phyloP scores from a whole-genome alignment of 2,888 invertebrate species.

The Cataglyphis cursor region DNA sequence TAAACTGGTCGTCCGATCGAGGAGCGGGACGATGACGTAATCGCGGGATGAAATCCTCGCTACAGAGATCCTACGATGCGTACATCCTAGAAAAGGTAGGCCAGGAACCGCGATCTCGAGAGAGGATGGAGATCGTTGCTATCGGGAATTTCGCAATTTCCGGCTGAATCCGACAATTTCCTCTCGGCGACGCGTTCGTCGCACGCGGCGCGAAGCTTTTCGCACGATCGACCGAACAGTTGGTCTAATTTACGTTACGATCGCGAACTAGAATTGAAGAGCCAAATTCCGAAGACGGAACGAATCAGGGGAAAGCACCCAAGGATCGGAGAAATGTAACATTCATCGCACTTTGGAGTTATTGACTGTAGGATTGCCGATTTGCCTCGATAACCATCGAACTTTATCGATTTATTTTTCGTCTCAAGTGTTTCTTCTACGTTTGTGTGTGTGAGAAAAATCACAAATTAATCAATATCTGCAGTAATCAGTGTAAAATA shows the following conservation, averaged over 20 bases:
- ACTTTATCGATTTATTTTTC: background rate
- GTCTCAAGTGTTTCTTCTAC: background rate
- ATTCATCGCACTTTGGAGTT: background rate
- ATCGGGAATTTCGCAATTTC: slow-evolving; percentile 79
- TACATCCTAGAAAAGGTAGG: background rate
- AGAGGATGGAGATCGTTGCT: slow-evolving; percentile 53
- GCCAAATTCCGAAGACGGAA: slow-evolving; percentile 12
- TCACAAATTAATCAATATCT: background rate
- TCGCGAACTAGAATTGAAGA: slow-evolving; percentile 13
- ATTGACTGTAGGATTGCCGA: slow-evolving; percentile 1
- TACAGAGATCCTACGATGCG: slow-evolving; percentile 27
- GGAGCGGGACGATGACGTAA: slow-evolving; percentile 9
- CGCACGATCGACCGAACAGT: slow-evolving; percentile 20
- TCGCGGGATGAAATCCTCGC: slow-evolving; percentile 32
- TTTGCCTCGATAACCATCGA: background rate
- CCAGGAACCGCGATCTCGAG: slow-evolving; percentile 23
- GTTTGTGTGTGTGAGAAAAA: background rate
- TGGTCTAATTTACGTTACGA: slow-evolving; percentile 49
- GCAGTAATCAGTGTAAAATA: background rate
- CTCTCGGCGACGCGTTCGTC: slow-evolving; percentile 52
- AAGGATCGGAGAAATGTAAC: background rate
- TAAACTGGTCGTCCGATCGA: slow-evolving; percentile 25
- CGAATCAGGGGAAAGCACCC: background rate
- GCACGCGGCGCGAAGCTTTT: slow-evolving; percentile 26
- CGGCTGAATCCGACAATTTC: slow-evolving; percentile 77